Percentiles rank a stretch among this genome's conserved stretches.
Conservation (phyloP, 2,113 vertebrate genomes). For the Leucopsar rothschildi region DNA sequence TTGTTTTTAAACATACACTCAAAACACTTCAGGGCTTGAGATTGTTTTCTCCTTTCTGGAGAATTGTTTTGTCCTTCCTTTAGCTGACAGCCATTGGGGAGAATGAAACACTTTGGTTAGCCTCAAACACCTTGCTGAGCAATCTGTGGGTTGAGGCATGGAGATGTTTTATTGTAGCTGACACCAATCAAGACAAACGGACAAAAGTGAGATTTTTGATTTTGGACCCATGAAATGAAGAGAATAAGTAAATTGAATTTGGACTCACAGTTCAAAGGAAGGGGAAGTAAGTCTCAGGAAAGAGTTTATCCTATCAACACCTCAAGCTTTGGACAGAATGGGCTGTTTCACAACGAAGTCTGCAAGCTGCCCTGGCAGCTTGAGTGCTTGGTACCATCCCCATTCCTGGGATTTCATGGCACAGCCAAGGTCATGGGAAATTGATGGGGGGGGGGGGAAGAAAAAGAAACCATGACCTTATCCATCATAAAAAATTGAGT, state of each 20-base stretch:
- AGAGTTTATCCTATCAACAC: not conserved
- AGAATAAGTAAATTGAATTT: not conserved
- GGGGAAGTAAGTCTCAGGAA: not conserved
- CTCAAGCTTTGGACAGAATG: not conserved
- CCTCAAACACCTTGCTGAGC: slow-evolving; percentile 41
- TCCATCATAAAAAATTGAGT: not conserved
- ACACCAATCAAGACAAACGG: slow-evolving; percentile 39
- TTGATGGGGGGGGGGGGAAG: rapidly evolving
- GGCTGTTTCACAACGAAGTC: not conserved
- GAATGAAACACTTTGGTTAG: slow-evolving; percentile 32
- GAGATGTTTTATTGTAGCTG: not conserved
- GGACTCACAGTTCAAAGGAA: not conserved
- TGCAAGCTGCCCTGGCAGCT: not conserved
- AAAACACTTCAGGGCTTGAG: not conserved
- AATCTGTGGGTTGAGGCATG: not conserved
- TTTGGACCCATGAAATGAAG: not conserved
- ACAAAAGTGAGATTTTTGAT: slow-evolving; percentile 14
- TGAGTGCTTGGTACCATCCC: not conserved
- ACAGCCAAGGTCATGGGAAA: not conserved
- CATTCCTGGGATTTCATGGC: not conserved
- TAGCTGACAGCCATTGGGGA: slow-evolving; percentile 9
- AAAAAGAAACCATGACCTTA: not conserved
- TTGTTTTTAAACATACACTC: not conserved
- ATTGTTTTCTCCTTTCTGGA: slow-evolving; percentile 14
- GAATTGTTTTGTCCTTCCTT: slow-evolving; percentile 38